Percentiles rank a stretch among this genome's conserved stretches.
Conservation (phyloP, 1,140 invertebrate genomes). For the Eciton burchellii region DNA sequence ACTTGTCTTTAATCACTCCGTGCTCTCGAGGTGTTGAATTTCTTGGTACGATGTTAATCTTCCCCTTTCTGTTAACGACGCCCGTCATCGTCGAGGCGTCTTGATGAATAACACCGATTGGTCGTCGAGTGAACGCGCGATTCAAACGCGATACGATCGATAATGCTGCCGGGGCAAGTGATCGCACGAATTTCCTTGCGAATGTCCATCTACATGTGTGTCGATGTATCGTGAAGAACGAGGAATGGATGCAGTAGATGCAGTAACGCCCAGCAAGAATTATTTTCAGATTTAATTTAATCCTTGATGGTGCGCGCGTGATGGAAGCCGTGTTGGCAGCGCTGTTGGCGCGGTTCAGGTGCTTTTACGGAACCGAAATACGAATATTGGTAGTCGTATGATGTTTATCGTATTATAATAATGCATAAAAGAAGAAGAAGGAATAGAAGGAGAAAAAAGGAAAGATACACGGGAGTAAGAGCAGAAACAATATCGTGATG, state of each 20-base stretch:
- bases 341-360: too few species aligned
- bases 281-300: slow-evolving; percentile 5
- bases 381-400: too few species aligned
- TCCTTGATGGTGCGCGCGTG: too few species aligned
- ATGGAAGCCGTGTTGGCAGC: too few species aligned
- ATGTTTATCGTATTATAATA: too few species aligned
- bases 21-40: slow-evolving; percentile 71
- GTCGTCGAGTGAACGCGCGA: slow-evolving; percentile 35
- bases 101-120: slow-evolving; percentile 50
- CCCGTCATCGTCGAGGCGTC: slow-evolving; percentile 38
- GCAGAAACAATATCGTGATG: too few species aligned
- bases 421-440: too few species aligned
- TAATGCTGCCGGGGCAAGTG: neutral
- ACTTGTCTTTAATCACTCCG: slow-evolving; percentile 63
- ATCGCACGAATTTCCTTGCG: slow-evolving; percentile 29
- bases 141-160: slow-evolving; percentile 53
- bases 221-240: neutral
- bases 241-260: too few species aligned
- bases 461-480: too few species aligned
- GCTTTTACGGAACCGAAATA: too few species aligned
- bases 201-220: too few species aligned
- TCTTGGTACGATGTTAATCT: slow-evolving; percentile 70
- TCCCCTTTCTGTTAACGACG: slow-evolving; percentile 50
- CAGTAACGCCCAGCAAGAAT: neutral
- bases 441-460: too few species aligned